These are phyloP conservation scores for Hypena proboscidalis DNA, from an alignment of 2,888 invertebrate species.

Conservation along the genomic window DNA sequence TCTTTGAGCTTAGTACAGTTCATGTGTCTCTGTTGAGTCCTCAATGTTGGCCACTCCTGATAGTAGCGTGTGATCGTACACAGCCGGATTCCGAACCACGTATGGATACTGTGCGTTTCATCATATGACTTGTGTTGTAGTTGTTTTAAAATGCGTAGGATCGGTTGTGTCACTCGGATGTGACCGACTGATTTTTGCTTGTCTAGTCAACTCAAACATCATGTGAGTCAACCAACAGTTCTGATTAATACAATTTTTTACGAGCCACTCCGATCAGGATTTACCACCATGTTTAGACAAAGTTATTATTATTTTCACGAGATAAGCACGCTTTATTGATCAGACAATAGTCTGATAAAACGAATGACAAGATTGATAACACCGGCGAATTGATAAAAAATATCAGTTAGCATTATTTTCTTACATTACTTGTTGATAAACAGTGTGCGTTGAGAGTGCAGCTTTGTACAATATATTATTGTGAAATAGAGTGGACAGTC, in stretches of 20 bases:
- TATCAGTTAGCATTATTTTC: constrained; percentile 45
- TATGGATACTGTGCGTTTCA: constrained; percentile 34
- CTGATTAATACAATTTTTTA: too few species aligned
- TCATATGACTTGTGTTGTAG: constrained; percentile 6
- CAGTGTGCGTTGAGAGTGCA: constrained; percentile 33
- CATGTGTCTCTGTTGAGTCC: constrained; percentile 30
- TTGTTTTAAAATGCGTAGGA: too few species aligned
- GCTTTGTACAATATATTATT: constrained; percentile 24
- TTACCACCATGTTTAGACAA: constrained; percentile 19
- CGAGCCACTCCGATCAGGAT: constrained; percentile 4
- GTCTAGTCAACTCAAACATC: too few species aligned
- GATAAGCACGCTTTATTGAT: constrained; percentile 64
- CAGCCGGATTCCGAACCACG: constrained; percentile 11
- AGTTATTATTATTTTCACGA: constrained; percentile 40
- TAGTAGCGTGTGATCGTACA: constrained; percentile 12
- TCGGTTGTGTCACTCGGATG: too few species aligned
- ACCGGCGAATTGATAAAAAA: constrained; percentile 69
- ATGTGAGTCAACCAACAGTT: too few species aligned
- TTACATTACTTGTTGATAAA: constrained; percentile 53
- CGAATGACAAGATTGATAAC: constrained; percentile 69
- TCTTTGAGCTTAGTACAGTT: constrained; percentile 28
- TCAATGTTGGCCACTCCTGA: too few species aligned
- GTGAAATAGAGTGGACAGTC: constrained; percentile 39
- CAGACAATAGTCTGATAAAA: constrained; percentile 69
- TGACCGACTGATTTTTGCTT: too few species aligned